Evolutionary conservation across 2,797 vertebrate species (phyloP).

Genomic region (Fundulus diaphanus): DNA sequence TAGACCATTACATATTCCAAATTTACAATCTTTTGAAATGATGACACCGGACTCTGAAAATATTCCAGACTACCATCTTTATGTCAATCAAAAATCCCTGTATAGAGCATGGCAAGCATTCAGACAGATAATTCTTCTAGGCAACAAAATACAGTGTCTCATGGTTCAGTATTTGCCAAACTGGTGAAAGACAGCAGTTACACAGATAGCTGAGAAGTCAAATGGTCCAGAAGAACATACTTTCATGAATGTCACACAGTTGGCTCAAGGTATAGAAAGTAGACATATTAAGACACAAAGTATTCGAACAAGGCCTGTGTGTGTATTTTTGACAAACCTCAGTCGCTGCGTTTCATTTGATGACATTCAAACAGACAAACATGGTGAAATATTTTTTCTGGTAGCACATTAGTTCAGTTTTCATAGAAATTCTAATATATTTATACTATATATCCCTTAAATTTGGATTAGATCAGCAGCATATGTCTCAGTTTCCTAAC

Average conservation of each 20-base stretch:
- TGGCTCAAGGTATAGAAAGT: conserved; percentile 10
- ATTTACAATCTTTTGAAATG: conserved; percentile 67
- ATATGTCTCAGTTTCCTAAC: conserved; percentile 57
- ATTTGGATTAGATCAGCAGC: conserved; percentile 55
- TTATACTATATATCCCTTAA: conserved; percentile 24
- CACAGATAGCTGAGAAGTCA: conserved; percentile 21
- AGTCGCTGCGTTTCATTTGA: conserved; percentile 29
- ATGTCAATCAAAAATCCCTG: conserved; percentile 51
- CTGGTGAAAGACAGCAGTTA: conserved; percentile 46
- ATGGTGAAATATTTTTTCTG: conserved; percentile 40
- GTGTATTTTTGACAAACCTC: conserved; percentile 47
- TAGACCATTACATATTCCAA: conserved; percentile 52
- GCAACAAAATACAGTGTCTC: conserved; percentile 30
- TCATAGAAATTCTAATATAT: not conserved
- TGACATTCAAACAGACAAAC: conserved; percentile 57
- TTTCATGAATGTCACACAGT: conserved; percentile 10
- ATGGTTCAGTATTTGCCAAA: conserved; percentile 32
- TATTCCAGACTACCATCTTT: conserved; percentile 21
- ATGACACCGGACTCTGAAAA: conserved; percentile 38
- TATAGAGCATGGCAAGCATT: conserved; percentile 57
- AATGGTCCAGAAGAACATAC: conserved; percentile 42
- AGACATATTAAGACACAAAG: conserved; percentile 3
- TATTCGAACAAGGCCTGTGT: conserved; percentile 26
- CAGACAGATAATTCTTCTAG: conserved; percentile 51
- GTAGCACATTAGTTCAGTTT: conserved; percentile 35